Percentiles rank a stretch among this genome's conserved stretches.
phyloP scores from a whole-genome alignment of 2,797 vertebrate species.

The Siniperca obscura region DNA sequence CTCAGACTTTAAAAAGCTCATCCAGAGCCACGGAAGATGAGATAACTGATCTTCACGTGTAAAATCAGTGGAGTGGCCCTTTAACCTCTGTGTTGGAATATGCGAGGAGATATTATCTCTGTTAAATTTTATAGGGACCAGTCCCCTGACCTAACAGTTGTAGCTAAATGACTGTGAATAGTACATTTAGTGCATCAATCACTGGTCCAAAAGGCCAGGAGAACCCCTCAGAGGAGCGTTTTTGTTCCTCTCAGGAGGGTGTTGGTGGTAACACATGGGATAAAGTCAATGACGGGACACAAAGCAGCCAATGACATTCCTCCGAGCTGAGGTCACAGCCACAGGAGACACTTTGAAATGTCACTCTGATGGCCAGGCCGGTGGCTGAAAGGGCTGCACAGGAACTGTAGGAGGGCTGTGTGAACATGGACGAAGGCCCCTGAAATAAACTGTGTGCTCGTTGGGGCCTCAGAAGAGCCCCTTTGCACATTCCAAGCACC shows the following conservation, averaged over 20 bases:
- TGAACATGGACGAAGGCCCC: slow-evolving; percentile 65
- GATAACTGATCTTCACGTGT: not conserved
- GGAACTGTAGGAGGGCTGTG: slow-evolving; percentile 57
- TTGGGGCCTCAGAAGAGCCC: slow-evolving; percentile 59
- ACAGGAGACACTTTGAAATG: slow-evolving; percentile 77
- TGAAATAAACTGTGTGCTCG: slow-evolving; percentile 53
- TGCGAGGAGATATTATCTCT: not conserved
- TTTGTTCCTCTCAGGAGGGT: slow-evolving; percentile 79
- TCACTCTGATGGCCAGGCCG: slow-evolving; percentile 56
- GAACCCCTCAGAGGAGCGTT: slow-evolving; percentile 58
- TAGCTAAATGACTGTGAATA: slow-evolving; percentile 44
- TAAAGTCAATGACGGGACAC: slow-evolving; percentile 78
- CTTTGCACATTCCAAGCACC: slow-evolving; percentile 67
- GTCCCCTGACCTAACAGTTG: slow-evolving; percentile 38
- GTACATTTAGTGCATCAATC: slow-evolving; percentile 64
- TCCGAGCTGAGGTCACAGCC: slow-evolving; percentile 80
- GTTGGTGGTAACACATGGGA: slow-evolving; percentile 75
- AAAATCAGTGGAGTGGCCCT: not conserved
- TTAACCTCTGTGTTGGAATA: not conserved
- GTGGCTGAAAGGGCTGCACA: slow-evolving; percentile 53
- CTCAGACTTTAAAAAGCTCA: not conserved
- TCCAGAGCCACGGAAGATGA: not conserved
- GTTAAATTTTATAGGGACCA: slow-evolving; percentile 17
- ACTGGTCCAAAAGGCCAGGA: slow-evolving; percentile 57
- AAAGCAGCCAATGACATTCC: slow-evolving; percentile 81